Base-by-base conservation (phyloP, 2,888 invertebrate species). In the Fissipunctia ypsillon region DNA sequence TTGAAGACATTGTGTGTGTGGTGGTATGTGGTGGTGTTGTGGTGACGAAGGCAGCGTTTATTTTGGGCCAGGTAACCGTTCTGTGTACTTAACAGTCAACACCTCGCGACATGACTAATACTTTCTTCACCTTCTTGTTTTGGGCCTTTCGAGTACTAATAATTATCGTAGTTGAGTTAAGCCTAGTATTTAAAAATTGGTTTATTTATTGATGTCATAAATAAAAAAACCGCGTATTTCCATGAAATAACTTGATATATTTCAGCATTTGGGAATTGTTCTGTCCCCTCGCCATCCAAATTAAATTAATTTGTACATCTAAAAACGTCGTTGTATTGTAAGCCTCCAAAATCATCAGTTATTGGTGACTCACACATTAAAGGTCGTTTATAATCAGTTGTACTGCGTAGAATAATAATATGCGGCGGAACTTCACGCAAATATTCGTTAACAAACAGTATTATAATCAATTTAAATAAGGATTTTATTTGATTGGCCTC, bases 1-100 rank as follows among this genome's bases (percentile, higher is more conserved):
- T 73, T 38, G 50, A 63, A 78, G 69, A 81, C 41, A 64, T 63
- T 66, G 73, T 84, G 74, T 69, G 74, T 50, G 64, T 76, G 71
- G 83, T 70, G 68, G 77, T 66, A 72, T 65, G 74, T 70, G 72
- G 59, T 71, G 65, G 31, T 25, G 54, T 41, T 60, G 65, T 45
- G 59, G 70, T 66, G 66, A 73, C 31, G 41, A 65, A 35, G 52
- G 7, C 35, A 43, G 19, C 41, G n/a, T 76, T 80, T 82, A 54
- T 76, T 76, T 80, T 78, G 80, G 45, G 12, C 1, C 75, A 84
- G 86, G 77, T 86, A 83, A 79, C 54, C 22, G 25, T 45, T 31
- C 41, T 48, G 16, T 57, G 48, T 70, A 70, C 45, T 28, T 28
- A 35, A 60, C 38, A 25, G 16, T 66, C 66, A 31, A 35, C 43